Evolutionary conservation across 2,888 invertebrate species (phyloP), one percentile per base, ranked within the genome.

Genomic region (Trachelus troglodyta): DNA sequence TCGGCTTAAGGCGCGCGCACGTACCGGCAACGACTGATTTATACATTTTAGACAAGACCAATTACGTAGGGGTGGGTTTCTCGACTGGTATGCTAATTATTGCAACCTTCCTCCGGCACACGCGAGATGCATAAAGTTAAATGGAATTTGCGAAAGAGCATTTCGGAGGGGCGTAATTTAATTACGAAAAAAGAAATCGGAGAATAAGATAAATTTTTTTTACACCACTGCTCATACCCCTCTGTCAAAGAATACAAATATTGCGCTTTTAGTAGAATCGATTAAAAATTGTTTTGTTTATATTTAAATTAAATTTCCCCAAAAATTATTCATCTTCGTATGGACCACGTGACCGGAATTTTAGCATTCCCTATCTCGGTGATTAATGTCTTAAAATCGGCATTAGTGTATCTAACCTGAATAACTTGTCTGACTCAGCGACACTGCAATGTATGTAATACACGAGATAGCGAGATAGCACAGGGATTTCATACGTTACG

Each of bases 231-330:
- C 35, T 34, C 12, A 12, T 35, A 35, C 12, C 35, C 12, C 35
- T 3, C 35, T 3, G 35, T 3, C 35, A 12, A 12, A 3, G 35
- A 12, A 12, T 1, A 3, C 35, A 35, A 35, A 35, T 12, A 12
- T 81, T 80, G 83, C 34, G 68, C 80, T 79, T 78, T 76, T 31
- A 4, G 3, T 15, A 4, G 12, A 12, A 37, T 37, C 37, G 12
- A 37, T 15, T 12, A 12, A 3, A 0, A 37, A 37, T 37, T 37
- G 4, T 37, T 0, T 37, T 37, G 12, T 37, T 15, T 40, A 40
- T 23, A 15, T 23, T 15, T 1, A 40, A 23, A 23, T 35, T 35
- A 15, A 23, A 15, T 15, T 15, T 35, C 3, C 4, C 4, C 15
- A 40, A 40, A 40, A 23, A 15, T 23, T 9, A 23, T 56, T 56